Conservation (phyloP, 2,888 invertebrate genomes). For the Parasteatoda lunata region DNA sequence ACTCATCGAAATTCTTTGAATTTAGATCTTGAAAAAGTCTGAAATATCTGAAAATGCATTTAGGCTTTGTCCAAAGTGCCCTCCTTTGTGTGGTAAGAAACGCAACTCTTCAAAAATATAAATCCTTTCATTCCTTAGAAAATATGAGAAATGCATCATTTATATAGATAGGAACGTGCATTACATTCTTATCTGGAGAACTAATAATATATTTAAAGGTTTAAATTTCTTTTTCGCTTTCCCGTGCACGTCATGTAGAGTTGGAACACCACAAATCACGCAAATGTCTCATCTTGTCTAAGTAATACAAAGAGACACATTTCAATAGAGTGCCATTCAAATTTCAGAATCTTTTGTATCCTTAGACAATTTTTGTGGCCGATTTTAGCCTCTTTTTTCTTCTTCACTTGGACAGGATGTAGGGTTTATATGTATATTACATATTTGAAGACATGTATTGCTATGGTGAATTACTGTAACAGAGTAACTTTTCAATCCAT, state of each 20-base stretch:
- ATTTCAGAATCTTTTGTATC: not conserved
- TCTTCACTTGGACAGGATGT: no score
- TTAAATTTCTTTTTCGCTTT: conserved; percentile 32
- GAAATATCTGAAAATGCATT: no score
- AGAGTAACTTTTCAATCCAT: no score
- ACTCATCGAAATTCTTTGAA: no score
- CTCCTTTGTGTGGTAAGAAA: no score
- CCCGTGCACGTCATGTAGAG: conserved; percentile 19
- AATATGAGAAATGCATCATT: not conserved
- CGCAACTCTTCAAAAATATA: not conserved
- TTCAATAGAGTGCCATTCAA: conserved; percentile 23
- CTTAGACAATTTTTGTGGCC: no score
- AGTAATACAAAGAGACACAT: conserved; percentile 33
- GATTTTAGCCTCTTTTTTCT: no score
- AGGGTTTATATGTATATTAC: no score
- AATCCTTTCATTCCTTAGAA: not conserved
- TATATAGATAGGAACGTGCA: conserved; percentile 16
- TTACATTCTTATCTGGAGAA: conserved; percentile 22
- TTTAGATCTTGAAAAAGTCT: no score
- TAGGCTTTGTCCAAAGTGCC: no score
- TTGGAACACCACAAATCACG: conserved; percentile 32
- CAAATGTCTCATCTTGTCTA: conserved; percentile 34
- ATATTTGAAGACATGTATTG: no score
- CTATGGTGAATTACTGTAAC: no score
- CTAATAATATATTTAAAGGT: conserved; percentile 54